These are phyloP conservation scores for Bombus huntii DNA, from an alignment of 1,140 invertebrate genomes.

Conservation along the genomic window DNA sequence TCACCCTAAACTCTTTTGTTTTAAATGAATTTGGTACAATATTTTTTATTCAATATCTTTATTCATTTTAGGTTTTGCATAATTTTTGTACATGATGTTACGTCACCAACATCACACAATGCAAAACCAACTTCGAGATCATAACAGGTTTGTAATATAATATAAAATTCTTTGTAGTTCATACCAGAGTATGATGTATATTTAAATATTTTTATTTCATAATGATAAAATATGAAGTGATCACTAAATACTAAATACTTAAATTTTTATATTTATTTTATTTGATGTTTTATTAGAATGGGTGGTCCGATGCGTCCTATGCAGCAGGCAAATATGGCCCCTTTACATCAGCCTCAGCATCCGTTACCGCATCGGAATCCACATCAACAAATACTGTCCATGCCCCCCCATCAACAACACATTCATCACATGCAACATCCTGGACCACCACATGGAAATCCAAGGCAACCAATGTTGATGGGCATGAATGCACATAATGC, in stretches of 20 bases:
- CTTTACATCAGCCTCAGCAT: constrained; percentile 79
- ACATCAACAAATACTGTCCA: constrained; percentile 80
- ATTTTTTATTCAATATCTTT: constrained; percentile 10
- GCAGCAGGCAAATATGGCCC: constrained; percentile 80
- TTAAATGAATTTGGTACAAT: constrained; percentile 1
- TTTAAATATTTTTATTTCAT: too few species aligned
- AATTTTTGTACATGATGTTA: constrained; percentile 66
- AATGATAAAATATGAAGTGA: too few species aligned
- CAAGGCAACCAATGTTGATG: constrained; percentile 78
- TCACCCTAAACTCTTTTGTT: background rate
- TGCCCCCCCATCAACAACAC: constrained; percentile 77
- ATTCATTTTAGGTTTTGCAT: constrained; percentile 42
- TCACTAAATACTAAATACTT: background rate
- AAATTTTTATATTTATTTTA: background rate
- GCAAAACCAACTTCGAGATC: constrained; percentile 75
- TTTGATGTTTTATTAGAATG: constrained; percentile 69
- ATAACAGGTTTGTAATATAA: constrained; percentile 67
- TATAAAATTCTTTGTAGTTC: background rate
- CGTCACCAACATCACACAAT: constrained; percentile 75
- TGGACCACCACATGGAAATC: constrained; percentile 75
- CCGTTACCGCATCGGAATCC: constrained; percentile 76
- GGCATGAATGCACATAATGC: constrained; percentile 77
- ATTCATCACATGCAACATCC: constrained; percentile 81
- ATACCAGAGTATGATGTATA: too few species aligned
- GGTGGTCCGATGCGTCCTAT: constrained; percentile 81